Evolutionary conservation across 1,140 invertebrate species (phyloP), one percentile per base, ranked within the genome.

Genomic region (Microplitis mediator): DNA sequence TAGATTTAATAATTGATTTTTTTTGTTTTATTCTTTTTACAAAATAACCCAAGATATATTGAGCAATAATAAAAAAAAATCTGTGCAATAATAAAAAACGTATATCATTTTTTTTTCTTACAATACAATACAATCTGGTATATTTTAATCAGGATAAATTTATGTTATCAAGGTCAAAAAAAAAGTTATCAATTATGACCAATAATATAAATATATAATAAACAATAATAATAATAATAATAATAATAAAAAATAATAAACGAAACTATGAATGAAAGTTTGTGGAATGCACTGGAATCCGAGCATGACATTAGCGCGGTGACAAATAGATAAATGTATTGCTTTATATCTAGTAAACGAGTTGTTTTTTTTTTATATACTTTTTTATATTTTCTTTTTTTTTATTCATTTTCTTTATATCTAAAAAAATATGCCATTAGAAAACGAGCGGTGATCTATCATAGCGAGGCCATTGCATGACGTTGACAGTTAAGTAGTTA

Each of bases 1-100:
- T 73, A 71, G n/a, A 16, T 39, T 58, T 45, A 23, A 50, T 68
- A 52, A 36, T 36, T 74, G 39, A 52, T 81, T 83, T 82, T 83
- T 80, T 82, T 84, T 75, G 79, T 80, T 79, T 82, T 83, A 54
- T 54, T 54, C 52, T 54, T 54, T 54, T 54, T 84, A 82, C 79
- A 84, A 84, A 84, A 84, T 81, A 83, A 83, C 76, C 76, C 69
- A 76, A 76, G 73, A 74, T 79, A 72, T 67, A 23, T 74, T 65
- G 76, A 81, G 82, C 80, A 82, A 82, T 82, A 76, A 75, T 81
- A 82, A 76, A 74, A 64, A 67, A 65, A 61, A 32, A 6, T 62
- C 58, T 69, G 14, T 70, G 70, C 70, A 73, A 71, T 65, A 74
- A 75, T 72, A 66, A 74, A 74, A 74, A 70, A 73, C 69, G 72